These are phyloP conservation scores for Scaptomyza tumidula DNA, from an alignment of 2,888 invertebrate genomes.

Conservation along the genomic window DNA sequence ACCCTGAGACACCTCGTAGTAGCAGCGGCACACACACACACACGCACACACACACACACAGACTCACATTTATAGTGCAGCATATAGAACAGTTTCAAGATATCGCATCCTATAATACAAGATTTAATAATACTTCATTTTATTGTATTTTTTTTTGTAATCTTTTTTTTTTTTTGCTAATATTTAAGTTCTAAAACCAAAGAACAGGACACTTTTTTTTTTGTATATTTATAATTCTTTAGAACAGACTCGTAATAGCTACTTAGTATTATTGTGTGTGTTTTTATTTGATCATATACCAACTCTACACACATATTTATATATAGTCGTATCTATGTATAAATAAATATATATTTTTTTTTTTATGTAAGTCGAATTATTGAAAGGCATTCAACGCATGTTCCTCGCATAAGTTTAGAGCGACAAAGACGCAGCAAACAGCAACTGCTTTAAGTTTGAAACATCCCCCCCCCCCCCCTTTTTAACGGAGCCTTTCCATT, in stretches of 20 bases:
- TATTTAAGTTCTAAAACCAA: constrained; percentile 81
- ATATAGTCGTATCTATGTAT: constrained; percentile 22
- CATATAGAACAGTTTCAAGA: constrained; percentile 25
- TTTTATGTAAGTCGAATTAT: constrained; percentile 51
- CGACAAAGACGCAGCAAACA: constrained; percentile 69
- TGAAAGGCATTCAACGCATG: constrained; percentile 75
- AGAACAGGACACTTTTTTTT: constrained; percentile 74
- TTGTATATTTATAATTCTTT: constrained; percentile 48
- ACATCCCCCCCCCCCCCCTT: constrained; percentile 5
- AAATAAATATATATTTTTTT: constrained; percentile 59
- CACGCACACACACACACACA: constrained; percentile 25
- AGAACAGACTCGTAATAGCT: constrained; percentile 57
- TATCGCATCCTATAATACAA: constrained; percentile 20
- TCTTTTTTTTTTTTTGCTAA: constrained; percentile 60
- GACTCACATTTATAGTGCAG: constrained; percentile 35
- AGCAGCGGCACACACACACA: constrained; percentile 34
- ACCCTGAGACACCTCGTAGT: constrained; percentile 15
- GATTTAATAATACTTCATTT: constrained; percentile 26
- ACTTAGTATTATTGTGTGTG: constrained; percentile 73
- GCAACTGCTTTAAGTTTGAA: constrained; percentile 49
- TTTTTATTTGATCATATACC: constrained; percentile 45
- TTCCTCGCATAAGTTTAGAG: constrained; percentile 81
- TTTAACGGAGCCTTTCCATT: neutral
- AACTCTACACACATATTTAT: constrained; percentile 30
- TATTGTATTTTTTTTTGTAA: constrained; percentile 37